Evolutionary conservation across 2,888 invertebrate species (phyloP), one percentile per base, ranked within the genome.

Genomic region (Pollenia amentaria): DNA sequence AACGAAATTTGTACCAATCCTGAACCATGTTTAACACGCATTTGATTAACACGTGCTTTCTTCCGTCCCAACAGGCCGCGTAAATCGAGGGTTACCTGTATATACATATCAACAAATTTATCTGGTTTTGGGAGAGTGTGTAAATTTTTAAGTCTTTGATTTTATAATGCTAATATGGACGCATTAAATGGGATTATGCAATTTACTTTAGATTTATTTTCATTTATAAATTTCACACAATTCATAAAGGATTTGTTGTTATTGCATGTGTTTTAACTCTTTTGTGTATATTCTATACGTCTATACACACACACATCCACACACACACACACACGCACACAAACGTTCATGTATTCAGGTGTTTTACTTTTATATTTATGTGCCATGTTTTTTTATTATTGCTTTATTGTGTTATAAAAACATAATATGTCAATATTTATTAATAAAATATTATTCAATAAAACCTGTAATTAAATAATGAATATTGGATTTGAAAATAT

Each of bases 171-270:
- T 84, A 84, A 87, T 87, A 81, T 84, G 69, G 70, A 65, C 69
- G 77, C 73, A 84, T 81, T 75, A 84, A 77, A 78, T 75, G 51
- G 64, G 84, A 87, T 84, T 87, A 87, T 75, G 40, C 69, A 81
- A 84, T 87, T 87, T 87, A 83, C 76, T 80, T 87, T 87, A 76
- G 83, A 84, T 80, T 87, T 87, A 84, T 87, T 87, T 80, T 76
- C 83, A 84, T 87, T 82, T 75, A 86, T 79, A 75, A 82, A 78
- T 70, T 82, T 82, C 78, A 86, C 78, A 86, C 85, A 82, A 87
- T 67, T 87, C 83, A 84, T 73, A 70, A 70, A n/a, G 81, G 81
- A 67, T 81, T 85, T 79, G 76, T 64, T 64, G 72, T 70, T 79
- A 29, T 70, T 70, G 79, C n/a, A 79, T 79, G 29, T 70, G 60